phyloP scores from a whole-genome alignment of 2,888 invertebrate species.

The Ptilodon capucinus region DNA sequence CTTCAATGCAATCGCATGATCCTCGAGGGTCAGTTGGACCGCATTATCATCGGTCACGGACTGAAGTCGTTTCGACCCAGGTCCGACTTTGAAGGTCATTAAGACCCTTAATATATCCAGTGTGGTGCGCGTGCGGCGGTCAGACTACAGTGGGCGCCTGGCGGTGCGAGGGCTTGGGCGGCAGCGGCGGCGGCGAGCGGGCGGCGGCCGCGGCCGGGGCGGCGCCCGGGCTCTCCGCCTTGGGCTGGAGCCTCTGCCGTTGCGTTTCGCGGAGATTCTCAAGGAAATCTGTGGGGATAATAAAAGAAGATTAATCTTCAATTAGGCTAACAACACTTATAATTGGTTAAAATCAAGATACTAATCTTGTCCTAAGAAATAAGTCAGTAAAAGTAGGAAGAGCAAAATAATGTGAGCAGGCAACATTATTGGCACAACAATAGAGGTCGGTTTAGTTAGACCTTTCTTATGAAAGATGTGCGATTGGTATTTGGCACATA shows the following conservation, averaged over 20 bases:
- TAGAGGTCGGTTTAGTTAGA: no score
- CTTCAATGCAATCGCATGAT: background rate
- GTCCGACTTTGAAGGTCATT: background rate
- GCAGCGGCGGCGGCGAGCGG: constrained; percentile 62
- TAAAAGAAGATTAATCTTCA: no score
- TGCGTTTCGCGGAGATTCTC: constrained; percentile 73
- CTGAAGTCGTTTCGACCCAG: background rate
- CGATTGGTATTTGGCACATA: no score
- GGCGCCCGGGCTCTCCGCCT: constrained; percentile 11
- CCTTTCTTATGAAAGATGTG: no score
- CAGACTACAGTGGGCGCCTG: constrained; percentile 59
- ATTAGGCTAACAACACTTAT: no score
- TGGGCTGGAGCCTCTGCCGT: constrained; percentile 47
- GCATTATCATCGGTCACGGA: no score
- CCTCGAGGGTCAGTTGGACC: background rate
- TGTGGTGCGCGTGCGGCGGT: constrained; percentile 8
- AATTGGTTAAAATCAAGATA: no score
- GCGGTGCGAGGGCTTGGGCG: constrained; percentile 60
- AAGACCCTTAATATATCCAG: background rate
- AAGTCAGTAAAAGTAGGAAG: no score
- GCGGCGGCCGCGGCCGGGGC: constrained; percentile 38
- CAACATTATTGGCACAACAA: no score
- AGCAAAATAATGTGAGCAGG: no score
- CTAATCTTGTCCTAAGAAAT: no score
- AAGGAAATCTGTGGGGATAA: constrained; percentile 68